Conservation (phyloP, 2,888 invertebrate genomes). For the Dryobota labecula region DNA sequence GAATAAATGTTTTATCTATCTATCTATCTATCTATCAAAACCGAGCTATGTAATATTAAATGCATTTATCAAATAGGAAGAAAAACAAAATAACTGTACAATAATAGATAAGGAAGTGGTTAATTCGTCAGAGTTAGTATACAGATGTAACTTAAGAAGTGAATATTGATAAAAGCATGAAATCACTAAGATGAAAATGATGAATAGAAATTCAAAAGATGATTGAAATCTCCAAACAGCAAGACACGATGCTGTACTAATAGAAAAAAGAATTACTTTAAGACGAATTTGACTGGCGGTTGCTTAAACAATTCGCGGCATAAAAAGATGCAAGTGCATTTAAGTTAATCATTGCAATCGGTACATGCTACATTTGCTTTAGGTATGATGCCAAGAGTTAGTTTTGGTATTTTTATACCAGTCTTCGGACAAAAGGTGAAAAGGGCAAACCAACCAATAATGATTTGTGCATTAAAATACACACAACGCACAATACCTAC, state of each 20-base stretch:
- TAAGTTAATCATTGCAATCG: constrained; percentile 9
- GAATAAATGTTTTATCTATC: too few species aligned
- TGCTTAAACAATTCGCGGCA: neutral
- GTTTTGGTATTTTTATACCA: constrained; percentile 6
- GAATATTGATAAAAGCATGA: neutral
- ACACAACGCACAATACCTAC: constrained; percentile 2
- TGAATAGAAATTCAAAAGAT: neutral
- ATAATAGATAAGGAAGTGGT: neutral
- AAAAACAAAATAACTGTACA: neutral
- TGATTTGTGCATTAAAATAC: constrained; percentile 12
- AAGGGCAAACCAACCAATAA: constrained; percentile 8
- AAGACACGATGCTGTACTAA: neutral
- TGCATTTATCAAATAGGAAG: neutral
- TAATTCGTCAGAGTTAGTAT: neutral
- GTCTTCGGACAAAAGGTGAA: constrained; percentile 7
- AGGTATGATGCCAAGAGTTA: neutral
- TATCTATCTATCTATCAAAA: too few species aligned
- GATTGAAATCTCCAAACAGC: constrained; percentile 6
- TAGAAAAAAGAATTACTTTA: constrained; percentile 11
- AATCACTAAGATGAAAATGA: neutral
- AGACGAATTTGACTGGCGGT: constrained; percentile 3
- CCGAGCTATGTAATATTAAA: neutral
- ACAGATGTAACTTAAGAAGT: neutral
- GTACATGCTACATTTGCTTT: constrained; percentile 11
- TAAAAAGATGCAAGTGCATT: constrained; percentile 23